Evolutionary conservation across 2,797 vertebrate genomes (phyloP), one percentile per base, ranked within the genome.

Genomic region (Pogonophryne albipinna): DNA sequence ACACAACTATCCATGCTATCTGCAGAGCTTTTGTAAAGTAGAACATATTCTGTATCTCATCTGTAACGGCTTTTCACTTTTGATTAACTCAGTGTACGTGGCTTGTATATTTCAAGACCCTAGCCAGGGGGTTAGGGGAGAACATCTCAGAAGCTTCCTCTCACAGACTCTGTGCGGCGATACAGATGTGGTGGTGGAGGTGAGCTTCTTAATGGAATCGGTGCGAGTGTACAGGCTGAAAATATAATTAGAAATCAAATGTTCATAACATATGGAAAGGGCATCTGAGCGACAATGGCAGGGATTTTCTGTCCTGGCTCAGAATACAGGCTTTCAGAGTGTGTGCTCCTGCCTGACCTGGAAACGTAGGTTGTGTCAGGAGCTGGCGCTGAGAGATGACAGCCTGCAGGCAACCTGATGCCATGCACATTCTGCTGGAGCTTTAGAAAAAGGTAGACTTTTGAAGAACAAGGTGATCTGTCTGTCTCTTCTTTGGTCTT

Each of bases 361-460:
- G 78, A 90, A 79, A 86, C 80, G 74, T 62, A 57, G 53, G 72
- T 72, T 74, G 70, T 76, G 71, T 78, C 66, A 79, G 74, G 63
- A 66, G 49, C 46, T 61, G 70, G 19, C 76, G 78, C 49, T 80
- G 72, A 80, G 61, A 10, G 77, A 71, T 46, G 81, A 65, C 61
- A 74, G 85, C 91, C 91, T 64, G 73, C 74, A 84, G 93, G 84
- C 66, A 82, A 89, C 90, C 88, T 12, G 52, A 73, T 90, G 92
- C 91, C 68, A 62, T 75, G 69, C 61, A 50, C 79, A 60, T 47
- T 56, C 70, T 80, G 60, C 75, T 69, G 74, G 58, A 66, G 75
- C 79, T 66, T 74, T 66, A 7, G 58, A 79, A 67, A 53, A 44
- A 45, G 17, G 3, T 53, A 67, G 61, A 84, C 59, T 57, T 69